A percentile compares a stretch with the other conserved stretches of the same genome.
Conservation (phyloP, 2,113 vertebrate species). For the Hemibagrus wyckioides region DNA sequence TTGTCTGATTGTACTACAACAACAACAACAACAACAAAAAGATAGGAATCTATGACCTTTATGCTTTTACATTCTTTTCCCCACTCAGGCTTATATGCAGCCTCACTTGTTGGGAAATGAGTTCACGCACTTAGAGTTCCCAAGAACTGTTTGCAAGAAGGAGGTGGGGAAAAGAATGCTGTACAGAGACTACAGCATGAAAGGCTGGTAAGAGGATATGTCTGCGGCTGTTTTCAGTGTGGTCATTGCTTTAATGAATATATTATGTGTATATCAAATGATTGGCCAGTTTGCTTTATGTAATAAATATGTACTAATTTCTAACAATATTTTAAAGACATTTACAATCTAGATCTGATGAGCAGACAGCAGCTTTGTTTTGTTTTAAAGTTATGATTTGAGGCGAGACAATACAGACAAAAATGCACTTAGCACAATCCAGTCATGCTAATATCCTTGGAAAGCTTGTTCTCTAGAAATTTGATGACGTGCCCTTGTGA, state of each 20-base stretch:
- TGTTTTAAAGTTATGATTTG: neutral
- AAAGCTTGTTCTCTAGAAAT: neutral
- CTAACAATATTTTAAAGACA: neutral
- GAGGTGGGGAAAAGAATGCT: slow-evolving; percentile 97
- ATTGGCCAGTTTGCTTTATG: too few relatives aligned
- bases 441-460: neutral
- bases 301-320: neutral
- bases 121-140: slow-evolving; percentile 99
- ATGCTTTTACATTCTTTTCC: slow-evolving; percentile 22
- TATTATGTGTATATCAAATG: neutral
- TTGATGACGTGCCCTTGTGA: neutral
- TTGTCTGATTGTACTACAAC: neutral
- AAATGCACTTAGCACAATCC: neutral
- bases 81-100: slow-evolving; percentile 90
- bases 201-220: slow-evolving; percentile 83
- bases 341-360: neutral
- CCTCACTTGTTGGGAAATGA: slow-evolving; percentile 96
- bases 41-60: neutral
- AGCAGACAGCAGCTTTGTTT: neutral
- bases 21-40: neutral
- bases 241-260: neutral
- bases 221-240: neutral
- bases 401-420: neutral
- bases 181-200: slow-evolving; percentile 97
- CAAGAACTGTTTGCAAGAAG: slow-evolving; percentile 93